Conservation (phyloP, 2,113 vertebrate species). For the Prochilodus magdalenae region DNA sequence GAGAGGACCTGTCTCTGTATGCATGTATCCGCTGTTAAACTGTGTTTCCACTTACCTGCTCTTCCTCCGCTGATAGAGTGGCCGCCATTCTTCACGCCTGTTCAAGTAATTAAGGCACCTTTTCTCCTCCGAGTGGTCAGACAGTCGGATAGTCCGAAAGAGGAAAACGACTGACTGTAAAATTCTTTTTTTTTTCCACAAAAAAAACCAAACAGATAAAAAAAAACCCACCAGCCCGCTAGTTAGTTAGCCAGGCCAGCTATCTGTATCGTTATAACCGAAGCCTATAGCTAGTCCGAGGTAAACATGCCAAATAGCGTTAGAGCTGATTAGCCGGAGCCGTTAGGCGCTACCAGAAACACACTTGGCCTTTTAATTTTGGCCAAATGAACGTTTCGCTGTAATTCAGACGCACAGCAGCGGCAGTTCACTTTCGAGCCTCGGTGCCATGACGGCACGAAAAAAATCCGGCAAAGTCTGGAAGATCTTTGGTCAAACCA, state of each 20-base stretch:
- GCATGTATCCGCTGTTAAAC: neutral
- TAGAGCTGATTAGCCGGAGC: neutral
- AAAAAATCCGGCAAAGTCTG: neutral
- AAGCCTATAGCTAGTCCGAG: neutral
- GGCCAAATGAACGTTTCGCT: neutral
- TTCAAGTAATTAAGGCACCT: constrained; percentile 21
- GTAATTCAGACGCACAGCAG: neutral
- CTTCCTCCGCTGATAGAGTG: constrained; percentile 76
- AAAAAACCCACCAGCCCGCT: neutral
- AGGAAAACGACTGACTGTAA: neutral
- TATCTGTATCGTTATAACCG: neutral
- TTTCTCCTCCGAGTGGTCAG: neutral
- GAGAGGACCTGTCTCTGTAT: neutral
- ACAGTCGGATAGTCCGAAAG: neutral
- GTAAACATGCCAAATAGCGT: neutral
- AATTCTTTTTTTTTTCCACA: neutral
- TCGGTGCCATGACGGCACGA: neutral
- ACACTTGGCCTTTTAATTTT: constrained; percentile 19
- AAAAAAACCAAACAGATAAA: neutral
- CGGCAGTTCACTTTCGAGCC: neutral
- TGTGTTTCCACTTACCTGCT: constrained; percentile 69
- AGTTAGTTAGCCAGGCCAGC: no score
- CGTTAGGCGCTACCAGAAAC: neutral
- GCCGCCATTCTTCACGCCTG: constrained; percentile 74
- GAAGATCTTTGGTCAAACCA: neutral